A percentile compares a stretch with the other conserved stretches of the same genome.
phyloP scores from a whole-genome alignment of 2,113 vertebrate genomes.

The Carollia perspicillata region DNA sequence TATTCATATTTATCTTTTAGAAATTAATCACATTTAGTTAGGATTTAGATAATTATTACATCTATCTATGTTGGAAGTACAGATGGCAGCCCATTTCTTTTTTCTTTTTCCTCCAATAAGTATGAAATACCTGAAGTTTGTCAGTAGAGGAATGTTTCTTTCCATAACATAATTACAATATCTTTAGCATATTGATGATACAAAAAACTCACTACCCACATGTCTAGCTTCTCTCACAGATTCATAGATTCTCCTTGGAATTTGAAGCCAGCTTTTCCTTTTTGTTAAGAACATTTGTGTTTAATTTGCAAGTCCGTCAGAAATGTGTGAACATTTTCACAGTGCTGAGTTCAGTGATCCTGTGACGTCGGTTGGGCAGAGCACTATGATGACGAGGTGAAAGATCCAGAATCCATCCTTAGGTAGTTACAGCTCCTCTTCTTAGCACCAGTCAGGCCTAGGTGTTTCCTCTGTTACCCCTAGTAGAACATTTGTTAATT shows the following conservation, averaged over 20 bases:
- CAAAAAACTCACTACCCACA: background rate
- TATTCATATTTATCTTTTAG: background rate
- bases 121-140: background rate
- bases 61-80: background rate
- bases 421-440: background rate
- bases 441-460: background rate
- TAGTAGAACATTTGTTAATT: background rate
- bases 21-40: background rate
- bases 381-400: background rate
- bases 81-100: background rate
- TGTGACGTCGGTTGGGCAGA: background rate
- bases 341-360: background rate
- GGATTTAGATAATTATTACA: background rate
- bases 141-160: background rate
- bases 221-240: background rate
- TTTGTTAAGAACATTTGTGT: background rate
- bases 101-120: background rate
- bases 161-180: background rate
- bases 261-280: background rate
- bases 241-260: background rate
- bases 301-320: slow-evolving; percentile 7
- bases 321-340: background rate
- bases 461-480: background rate
- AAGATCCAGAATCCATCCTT: background rate
- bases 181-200: background rate